A percentile compares a stretch with the other conserved stretches of the same genome.
Evolutionary conservation across 92 coral and sea anemone species (phyloP).

Genomic region (Porites divaricata): DNA sequence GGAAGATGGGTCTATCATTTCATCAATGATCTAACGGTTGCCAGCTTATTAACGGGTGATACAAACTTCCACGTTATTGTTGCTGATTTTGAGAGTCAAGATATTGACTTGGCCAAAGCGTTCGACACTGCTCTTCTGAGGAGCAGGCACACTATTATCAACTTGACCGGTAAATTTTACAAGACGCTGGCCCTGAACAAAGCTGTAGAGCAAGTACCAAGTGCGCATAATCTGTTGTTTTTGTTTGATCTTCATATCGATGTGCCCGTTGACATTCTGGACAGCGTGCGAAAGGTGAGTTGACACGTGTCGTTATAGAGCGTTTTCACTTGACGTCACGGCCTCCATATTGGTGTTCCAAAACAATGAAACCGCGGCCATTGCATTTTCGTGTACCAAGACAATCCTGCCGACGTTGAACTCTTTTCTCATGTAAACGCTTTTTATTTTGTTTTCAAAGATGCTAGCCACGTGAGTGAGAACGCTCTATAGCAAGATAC

Average conservation of each 20-base stretch:
- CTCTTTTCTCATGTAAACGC: too few species aligned
- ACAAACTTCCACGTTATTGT: conserved; percentile 51
- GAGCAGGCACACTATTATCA: conserved; percentile 38
- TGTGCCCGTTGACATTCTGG: conserved; percentile 52
- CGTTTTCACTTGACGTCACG: too few species aligned
- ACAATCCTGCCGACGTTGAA: too few species aligned
- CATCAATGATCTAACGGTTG: conserved; percentile 37
- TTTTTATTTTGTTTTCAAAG: too few species aligned
- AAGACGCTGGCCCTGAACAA: conserved; percentile 67
- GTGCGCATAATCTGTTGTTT: conserved; percentile 44
- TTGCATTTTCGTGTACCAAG: too few species aligned
- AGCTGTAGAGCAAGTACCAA: conserved; percentile 51
- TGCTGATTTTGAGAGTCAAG: conserved; percentile 59
- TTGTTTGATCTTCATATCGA: conserved; percentile 64
- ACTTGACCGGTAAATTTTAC: conserved; percentile 53
- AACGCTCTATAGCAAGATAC: too few species aligned
- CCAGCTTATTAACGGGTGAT: conserved; percentile 46
- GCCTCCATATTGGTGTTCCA: too few species aligned
- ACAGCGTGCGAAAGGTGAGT: conserved; percentile 62
- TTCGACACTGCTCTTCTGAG: conserved; percentile 21
- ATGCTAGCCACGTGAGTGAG: too few species aligned
- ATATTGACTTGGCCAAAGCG: conserved; percentile 34
- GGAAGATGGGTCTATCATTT: conserved; percentile 67
- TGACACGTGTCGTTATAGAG: not conserved
- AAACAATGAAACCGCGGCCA: too few species aligned